Percentiles rank a stretch among this genome's conserved stretches.
Evolutionary conservation across 2,888 invertebrate species (phyloP).

Genomic region (Tenthredo mesomela): DNA sequence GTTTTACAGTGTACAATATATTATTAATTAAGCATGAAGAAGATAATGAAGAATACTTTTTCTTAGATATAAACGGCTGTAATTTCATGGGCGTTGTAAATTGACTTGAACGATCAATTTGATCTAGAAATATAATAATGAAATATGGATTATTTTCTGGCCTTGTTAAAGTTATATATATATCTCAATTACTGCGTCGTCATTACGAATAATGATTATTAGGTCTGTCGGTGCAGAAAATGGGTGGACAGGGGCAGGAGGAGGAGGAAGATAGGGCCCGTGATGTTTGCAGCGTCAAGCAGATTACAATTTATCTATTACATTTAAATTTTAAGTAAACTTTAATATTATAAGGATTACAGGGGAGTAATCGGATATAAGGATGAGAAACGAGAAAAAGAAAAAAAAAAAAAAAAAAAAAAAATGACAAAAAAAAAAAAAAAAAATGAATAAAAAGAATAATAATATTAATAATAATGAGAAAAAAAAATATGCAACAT

Average conservation of each 20-base stretch:
- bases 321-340: slow-evolving; percentile 25
- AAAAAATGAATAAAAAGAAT: not conserved
- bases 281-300: not conserved
- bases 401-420: not conserved
- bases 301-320: slow-evolving; percentile 20
- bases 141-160: not conserved
- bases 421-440: not conserved
- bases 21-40: not conserved
- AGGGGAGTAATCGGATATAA: slow-evolving; percentile 9
- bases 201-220: too few species aligned
- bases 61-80: not conserved
- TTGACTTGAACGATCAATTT: not conserved
- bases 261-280: not conserved
- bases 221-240: not conserved
- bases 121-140: not conserved
- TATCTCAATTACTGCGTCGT: too few species aligned
- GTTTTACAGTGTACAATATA: slow-evolving; percentile 22
- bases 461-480: not conserved
- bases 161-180: not conserved
- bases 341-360: not conserved
- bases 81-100: not conserved
- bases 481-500: slow-evolving; percentile 45
- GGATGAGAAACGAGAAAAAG: not conserved
- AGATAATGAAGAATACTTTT: not conserved
- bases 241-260: not conserved